Conservation (phyloP, 53 echinoderm and acorn worm genomes). For the Actinopyga echinites region DNA sequence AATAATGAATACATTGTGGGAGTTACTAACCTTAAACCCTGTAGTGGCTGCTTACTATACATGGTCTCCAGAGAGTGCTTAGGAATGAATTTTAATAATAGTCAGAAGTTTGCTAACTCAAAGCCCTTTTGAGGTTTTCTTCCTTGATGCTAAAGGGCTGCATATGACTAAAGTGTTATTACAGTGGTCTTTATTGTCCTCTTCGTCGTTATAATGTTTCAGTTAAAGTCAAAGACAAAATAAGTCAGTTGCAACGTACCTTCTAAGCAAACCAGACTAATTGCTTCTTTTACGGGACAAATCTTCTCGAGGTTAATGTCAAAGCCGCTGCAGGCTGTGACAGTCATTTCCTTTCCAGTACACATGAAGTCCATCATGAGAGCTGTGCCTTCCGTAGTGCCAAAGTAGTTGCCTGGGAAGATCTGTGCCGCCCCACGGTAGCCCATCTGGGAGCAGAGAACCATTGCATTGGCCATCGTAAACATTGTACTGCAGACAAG, state of each 20-base stretch:
- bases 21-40: too few relatives aligned
- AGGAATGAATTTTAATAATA: too few relatives aligned
- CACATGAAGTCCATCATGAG: constrained; percentile 3
- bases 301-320: not conserved
- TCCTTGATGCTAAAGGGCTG: too few relatives aligned
- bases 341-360: not conserved
- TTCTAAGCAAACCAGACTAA: constrained; percentile 13
- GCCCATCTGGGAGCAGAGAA: constrained; percentile 11
- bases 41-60: too few relatives aligned
- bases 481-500: not conserved
- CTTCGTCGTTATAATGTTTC: too few relatives aligned
- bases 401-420: not conserved
- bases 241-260: not conserved
- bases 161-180: too few relatives aligned
- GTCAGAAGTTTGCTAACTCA: too few relatives aligned
- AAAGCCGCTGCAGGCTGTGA: not conserved
- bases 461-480: not conserved
- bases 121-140: too few relatives aligned
- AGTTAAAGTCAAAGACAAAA: too few relatives aligned
- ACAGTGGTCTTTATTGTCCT: too few relatives aligned
- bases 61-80: too few relatives aligned
- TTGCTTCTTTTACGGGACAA: constrained; percentile 5
- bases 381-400: not conserved
- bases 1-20: too few relatives aligned
- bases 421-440: constrained; percentile 20